Conservation (phyloP, 2,797 vertebrate species). For the Brachyalestes nurse region DNA sequence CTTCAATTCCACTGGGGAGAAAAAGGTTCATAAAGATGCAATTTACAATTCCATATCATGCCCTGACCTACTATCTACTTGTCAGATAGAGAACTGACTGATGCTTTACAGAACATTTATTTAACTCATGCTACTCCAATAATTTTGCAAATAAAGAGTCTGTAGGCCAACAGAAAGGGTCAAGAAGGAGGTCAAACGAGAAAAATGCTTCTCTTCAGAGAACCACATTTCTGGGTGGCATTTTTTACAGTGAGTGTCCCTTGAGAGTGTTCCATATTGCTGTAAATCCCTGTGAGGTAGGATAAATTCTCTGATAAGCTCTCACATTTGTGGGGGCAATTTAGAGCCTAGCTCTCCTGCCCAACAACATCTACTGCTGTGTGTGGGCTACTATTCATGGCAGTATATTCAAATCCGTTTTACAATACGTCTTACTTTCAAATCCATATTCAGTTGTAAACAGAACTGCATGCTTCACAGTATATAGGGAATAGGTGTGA, state of each 20-base stretch:
- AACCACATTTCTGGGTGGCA: background rate
- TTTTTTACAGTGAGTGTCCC: background rate
- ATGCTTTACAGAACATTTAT: slow-evolving; percentile 22
- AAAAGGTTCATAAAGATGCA: slow-evolving; percentile 66
- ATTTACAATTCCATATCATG: slow-evolving; percentile 74
- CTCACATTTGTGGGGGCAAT: background rate
- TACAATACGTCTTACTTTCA: background rate
- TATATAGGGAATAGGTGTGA: too few species aligned
- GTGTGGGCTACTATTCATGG: background rate
- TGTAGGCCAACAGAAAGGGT: background rate
- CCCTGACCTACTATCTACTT: slow-evolving; percentile 40
- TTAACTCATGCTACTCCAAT: background rate
- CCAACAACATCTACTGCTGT: background rate
- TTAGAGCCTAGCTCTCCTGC: background rate
- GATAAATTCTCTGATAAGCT: background rate
- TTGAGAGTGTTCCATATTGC: background rate
- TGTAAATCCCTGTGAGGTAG: background rate
- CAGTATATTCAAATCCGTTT: background rate
- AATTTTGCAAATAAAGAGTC: slow-evolving; percentile 4
- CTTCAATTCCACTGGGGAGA: slow-evolving; percentile 60
- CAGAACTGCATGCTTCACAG: too few species aligned
- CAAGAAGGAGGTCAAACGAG: background rate
- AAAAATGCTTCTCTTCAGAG: slow-evolving; percentile 1
- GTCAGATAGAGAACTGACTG: slow-evolving; percentile 18
- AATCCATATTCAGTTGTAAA: background rate